These are phyloP conservation scores for Cabera pusaria DNA, from an alignment of 2,888 invertebrate species.

Conservation along the genomic window DNA sequence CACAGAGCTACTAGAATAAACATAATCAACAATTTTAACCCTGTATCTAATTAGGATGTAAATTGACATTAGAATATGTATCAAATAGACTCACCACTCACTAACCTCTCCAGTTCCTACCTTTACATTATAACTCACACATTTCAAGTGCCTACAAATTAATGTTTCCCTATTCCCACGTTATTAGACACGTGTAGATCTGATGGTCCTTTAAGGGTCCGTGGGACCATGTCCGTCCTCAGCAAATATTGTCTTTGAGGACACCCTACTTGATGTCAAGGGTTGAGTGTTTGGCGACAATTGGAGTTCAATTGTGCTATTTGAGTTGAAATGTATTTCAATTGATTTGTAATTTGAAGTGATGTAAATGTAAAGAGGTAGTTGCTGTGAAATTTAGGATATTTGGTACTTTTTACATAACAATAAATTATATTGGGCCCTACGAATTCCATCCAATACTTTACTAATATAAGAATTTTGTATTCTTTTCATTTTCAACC, in stretches of 20 bases:
- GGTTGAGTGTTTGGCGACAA: constrained; percentile 57
- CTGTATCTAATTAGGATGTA: too few relatives aligned
- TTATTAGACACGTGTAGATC: constrained; percentile 64
- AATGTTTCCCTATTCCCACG: constrained; percentile 63
- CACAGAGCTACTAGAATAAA: too few relatives aligned
- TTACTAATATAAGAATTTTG: too few relatives aligned
- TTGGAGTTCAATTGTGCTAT: constrained; percentile 42
- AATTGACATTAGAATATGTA: too few relatives aligned
- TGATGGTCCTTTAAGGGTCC: constrained; percentile 32
- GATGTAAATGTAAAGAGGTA: too few relatives aligned
- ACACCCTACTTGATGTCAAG: constrained; percentile 57
- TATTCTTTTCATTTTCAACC: too few relatives aligned
- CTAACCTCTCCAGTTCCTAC: not conserved
- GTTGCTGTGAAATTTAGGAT: too few relatives aligned
- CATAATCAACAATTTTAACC: too few relatives aligned
- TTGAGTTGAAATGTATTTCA: constrained; percentile 15
- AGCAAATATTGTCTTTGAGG: constrained; percentile 81
- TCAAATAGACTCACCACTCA: too few relatives aligned
- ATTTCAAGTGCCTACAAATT: constrained; percentile 60
- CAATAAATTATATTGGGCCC: too few relatives aligned
- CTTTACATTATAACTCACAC: constrained; percentile 45
- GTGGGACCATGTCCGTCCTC: constrained; percentile 51
- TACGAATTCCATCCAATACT: too few relatives aligned
- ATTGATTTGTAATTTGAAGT: constrained; percentile 11
- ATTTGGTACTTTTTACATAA: too few relatives aligned